Evolutionary conservation across 1,140 invertebrate genomes (phyloP), one percentile per base, ranked within the genome.

Genomic region (Galleria mellonella): DNA sequence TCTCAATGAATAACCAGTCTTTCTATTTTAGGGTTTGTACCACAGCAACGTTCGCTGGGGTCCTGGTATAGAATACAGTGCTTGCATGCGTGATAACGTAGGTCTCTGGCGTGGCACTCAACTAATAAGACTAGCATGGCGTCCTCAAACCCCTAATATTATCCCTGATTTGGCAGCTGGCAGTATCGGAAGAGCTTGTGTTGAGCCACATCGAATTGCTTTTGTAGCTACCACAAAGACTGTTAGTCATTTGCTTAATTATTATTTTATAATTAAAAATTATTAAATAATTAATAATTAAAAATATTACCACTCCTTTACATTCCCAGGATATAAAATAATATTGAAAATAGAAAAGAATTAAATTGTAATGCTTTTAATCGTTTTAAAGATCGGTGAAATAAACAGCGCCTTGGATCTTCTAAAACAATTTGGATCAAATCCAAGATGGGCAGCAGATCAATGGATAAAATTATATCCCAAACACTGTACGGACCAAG

Each of bases 71-170:
- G 71, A 86, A 37, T 75, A 81, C 0, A 62, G 83, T 32, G 36
- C 73, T 3, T 47, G 64, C 47, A 64, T 82, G 9, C 55, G 37
- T 8, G 78, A 85, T 45, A 72, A 88, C 56, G 88, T 89, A 5
- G 88, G 88, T 4, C 45, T 88, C 1, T 89, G 88, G 88, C 52
- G 70, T 15, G 83, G 82, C 0, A 61, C 39, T 3, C 59, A 72
- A 31, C 59, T 89, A 5, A 47, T 86, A 1, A 57, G 87, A 9
- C 51, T 88, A 8, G 59, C 67, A 11, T 83, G 79, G 79, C 37
- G 46, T 13, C 79, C 79, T 2, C 7, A 36, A 12, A 43, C 54
- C 3, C 55, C 58, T 0, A 64, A 43, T 37, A 37, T 77, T 1
- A 47, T 55, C 10, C 61, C 70, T 3, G 70, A 83, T 13, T 45